phyloP scores from a whole-genome alignment of 2,888 invertebrate genomes.

The Metalampra italica region DNA sequence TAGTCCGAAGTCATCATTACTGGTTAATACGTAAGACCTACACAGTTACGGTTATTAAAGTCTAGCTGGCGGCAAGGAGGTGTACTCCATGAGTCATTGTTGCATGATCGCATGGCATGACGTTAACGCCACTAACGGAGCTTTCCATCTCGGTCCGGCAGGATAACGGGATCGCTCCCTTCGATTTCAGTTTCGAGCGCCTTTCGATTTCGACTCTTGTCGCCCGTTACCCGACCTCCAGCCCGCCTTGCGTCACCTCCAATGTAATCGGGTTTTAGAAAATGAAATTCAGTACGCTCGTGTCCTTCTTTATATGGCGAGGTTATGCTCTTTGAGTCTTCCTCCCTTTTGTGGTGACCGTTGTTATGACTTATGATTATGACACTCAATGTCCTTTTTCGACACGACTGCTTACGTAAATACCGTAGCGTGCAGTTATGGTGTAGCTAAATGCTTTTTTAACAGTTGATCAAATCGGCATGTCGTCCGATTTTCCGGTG shows the following conservation, averaged over 20 bases:
- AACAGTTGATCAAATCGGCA: constrained; percentile 1
- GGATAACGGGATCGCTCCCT: constrained; percentile 74
- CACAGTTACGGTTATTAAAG: constrained; percentile 9
- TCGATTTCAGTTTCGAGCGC: constrained; percentile 70
- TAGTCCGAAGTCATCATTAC: background rate
- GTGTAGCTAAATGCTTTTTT: background rate
- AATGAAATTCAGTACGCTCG: constrained; percentile 70
- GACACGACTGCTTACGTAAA: constrained; percentile 25
- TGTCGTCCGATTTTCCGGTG: constrained; percentile 8
- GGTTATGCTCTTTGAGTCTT: constrained; percentile 52
- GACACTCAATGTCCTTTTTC: constrained; percentile 21
- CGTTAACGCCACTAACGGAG: constrained; percentile 56
- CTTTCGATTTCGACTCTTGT: constrained; percentile 71
- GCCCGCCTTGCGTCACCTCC: constrained; percentile 57
- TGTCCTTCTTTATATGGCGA: constrained; percentile 65
- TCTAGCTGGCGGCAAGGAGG: constrained; percentile 3
- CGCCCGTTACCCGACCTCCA: constrained; percentile 57
- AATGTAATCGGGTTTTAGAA: constrained; percentile 74
- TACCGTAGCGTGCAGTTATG: constrained; percentile 2
- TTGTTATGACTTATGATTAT: constrained; percentile 30
- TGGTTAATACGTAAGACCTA: background rate
- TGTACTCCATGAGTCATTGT: constrained; percentile 22
- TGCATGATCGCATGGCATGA: constrained; percentile 48
- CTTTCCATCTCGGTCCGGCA: constrained; percentile 69
- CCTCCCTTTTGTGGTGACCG: constrained; percentile 34